Percentiles rank a stretch among this genome's conserved stretches.
Evolutionary conservation across 2,888 invertebrate genomes (phyloP).

Genomic region (Osedax fenrisi): DNA sequence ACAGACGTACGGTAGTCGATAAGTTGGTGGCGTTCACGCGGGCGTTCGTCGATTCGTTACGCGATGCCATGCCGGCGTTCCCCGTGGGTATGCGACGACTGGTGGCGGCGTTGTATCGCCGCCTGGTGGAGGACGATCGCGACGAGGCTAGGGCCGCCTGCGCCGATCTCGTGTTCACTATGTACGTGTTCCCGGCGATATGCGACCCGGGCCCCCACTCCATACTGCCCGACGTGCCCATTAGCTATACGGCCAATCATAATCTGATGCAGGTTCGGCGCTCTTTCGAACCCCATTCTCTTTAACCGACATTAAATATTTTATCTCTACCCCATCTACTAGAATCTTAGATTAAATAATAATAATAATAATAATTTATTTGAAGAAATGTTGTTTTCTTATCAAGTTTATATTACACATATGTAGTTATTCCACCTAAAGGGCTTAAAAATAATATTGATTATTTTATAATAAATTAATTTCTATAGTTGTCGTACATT

Average conservation of each 20-base stretch:
- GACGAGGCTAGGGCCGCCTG: conserved; percentile 60
- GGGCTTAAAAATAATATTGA: too few relatives aligned
- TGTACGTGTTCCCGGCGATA: conserved; percentile 88
- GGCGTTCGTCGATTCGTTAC: conserved; percentile 68
- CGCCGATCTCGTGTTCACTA: conserved; percentile 79
- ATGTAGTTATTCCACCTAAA: too few relatives aligned
- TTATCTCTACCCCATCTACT: too few relatives aligned
- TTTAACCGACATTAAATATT: too few relatives aligned
- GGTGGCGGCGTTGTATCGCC: conserved; percentile 68
- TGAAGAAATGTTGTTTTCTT: too few relatives aligned
- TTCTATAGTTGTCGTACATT: too few relatives aligned
- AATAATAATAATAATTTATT: too few relatives aligned
- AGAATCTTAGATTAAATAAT: too few relatives aligned
- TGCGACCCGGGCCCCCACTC: conserved; percentile 89
- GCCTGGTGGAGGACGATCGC: conserved; percentile 49
- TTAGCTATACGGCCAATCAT: conserved; percentile 77
- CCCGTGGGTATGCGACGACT: conserved; percentile 78
- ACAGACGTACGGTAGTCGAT: conserved; percentile 61
- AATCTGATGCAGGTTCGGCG: conserved; percentile 59
- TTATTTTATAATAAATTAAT: too few relatives aligned
- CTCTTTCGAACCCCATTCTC: too few relatives aligned
- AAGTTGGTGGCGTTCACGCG: conserved; percentile 68
- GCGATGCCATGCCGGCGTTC: conserved; percentile 75
- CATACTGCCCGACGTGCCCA: conserved; percentile 73
- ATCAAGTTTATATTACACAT: too few relatives aligned